Evolutionary conservation across 2,888 invertebrate species (phyloP), one percentile per base, ranked within the genome.

Genomic region (Pseudanteris insignis): DNA sequence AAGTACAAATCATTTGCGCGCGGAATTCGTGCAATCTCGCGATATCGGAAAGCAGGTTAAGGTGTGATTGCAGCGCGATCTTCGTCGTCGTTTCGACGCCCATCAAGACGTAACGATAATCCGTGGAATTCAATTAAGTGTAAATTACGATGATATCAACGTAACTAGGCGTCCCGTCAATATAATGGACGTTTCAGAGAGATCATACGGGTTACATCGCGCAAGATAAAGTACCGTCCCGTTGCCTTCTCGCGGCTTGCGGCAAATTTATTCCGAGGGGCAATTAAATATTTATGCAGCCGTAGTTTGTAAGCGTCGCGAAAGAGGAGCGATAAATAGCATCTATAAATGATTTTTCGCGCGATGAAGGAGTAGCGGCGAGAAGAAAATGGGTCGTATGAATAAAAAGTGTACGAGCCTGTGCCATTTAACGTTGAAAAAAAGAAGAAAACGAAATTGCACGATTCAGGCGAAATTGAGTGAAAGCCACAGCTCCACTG

Each of bases 231-330:
- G 46, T 59, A 46, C 36, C 36, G 51, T 59, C 59, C 51, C 59
- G 59, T 59, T 46, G 33, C 37, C 30, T 29, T 33, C n/a, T n/a
- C 40, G 34, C 44, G 44, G 50, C 58, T 54, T 47, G 48, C 32
- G 32, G 36, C 34, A 54, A 63, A 59, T 54, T 54, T 50, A 50
- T 58, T 58, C 57, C 21, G 14, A 59, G 46, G 26, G 46, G 18
- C 46, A 58, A 48, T 59, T 59, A 63, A 63, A 59, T 59, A 63
- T 63, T 63, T 55, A 59, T 59, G 54, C 51, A 37, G 37, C 41
- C 36, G 53, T 47, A 40, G 14, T 36, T 46, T 40, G 46, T 34
- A 51, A 51, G 53, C 43, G 59, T 47, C 37, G 53, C 53, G 47
- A 53, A 53, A 53, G 34, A 53, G 37, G 26, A 41, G 60, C 38